Evolutionary conservation across 2,797 vertebrate genomes (phyloP).

Genomic region (Hydrolagus colliei): DNA sequence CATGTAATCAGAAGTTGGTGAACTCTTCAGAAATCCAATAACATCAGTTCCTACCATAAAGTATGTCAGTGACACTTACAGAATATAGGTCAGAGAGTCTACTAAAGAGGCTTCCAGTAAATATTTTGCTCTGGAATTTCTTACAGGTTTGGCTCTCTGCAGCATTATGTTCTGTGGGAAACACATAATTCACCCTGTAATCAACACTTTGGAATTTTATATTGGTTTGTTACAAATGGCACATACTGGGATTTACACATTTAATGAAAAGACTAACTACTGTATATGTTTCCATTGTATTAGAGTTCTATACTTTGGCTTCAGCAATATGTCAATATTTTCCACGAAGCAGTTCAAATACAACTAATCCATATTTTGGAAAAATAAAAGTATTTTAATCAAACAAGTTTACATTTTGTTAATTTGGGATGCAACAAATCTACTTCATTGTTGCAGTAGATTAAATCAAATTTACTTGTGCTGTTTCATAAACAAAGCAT

Average conservation of each 20-base stretch:
- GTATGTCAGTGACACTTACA: neutral
- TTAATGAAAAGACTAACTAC: neutral
- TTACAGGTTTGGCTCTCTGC: neutral
- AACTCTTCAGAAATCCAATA: constrained; percentile 39
- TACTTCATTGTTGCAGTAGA: neutral
- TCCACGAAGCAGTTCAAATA: neutral
- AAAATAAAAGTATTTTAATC: neutral
- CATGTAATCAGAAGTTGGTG: constrained; percentile 35
- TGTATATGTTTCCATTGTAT: neutral
- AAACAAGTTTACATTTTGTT: neutral
- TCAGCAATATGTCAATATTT: neutral
- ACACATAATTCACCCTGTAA: neutral
- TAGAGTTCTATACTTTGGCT: neutral
- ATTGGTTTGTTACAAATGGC: neutral
- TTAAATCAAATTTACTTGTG: neutral
- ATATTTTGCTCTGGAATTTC: constrained; percentile 13
- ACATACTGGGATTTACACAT: neutral
- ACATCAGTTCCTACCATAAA: neutral
- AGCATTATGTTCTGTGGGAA: neutral
- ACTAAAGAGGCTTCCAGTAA: neutral
- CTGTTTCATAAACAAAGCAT: neutral
- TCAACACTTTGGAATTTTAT: neutral
- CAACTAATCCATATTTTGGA: neutral
- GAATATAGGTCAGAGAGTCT: neutral
- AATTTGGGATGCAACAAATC: neutral